Evolutionary conservation across 2,888 invertebrate species (phyloP), one percentile per base, ranked within the genome.

Genomic region (Drosophila borealis): DNA sequence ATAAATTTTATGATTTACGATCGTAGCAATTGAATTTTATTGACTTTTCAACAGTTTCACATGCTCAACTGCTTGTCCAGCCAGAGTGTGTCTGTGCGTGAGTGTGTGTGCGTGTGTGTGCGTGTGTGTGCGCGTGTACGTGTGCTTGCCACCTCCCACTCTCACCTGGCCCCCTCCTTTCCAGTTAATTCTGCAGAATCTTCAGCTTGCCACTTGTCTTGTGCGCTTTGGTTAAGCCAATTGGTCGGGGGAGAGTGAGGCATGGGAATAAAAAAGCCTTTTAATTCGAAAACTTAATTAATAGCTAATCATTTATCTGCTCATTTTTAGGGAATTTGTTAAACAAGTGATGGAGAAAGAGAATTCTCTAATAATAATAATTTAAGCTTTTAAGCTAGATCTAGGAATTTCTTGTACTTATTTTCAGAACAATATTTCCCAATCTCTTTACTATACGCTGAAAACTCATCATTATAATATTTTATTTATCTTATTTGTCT

Each of bases 1-100:
- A 89, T 88, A 86, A 90, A 88, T 88, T 90, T 90, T 91, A 91
- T 92, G 91, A 92, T 92, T 91, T 92, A 91, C 90, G 90, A 83
- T 86, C 84, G 76, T 64, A 68, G 78, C 80, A 81, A 80, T 80
- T 87, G 81, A 77, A 86, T 90, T 91, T 91, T 90, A 90, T 91
- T 91, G 88, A 90, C 87, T 88, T 80, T 80, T 89, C 81, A 88
- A 83, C 87, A 83, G 79, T 83, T 87, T 85, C 78, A 78, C 78
- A 75, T 76, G 72, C 70, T 50, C 51, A 51, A 45, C 63, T 63
- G 50, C 36, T 8, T 29, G 29, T 29, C 55, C 49, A 17, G 36
- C 51, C 51, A 13, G 33, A 21, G 19, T 10, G 11, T 4, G 10
- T 4, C 6, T 11, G 14, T 44, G 44, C 4, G 54, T 21, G 33